A percentile compares a stretch with the other conserved stretches of the same genome.
These are phyloP conservation scores for Melieria crassipennis DNA, from an alignment of 2,888 invertebrate genomes.

Conservation along the genomic window DNA sequence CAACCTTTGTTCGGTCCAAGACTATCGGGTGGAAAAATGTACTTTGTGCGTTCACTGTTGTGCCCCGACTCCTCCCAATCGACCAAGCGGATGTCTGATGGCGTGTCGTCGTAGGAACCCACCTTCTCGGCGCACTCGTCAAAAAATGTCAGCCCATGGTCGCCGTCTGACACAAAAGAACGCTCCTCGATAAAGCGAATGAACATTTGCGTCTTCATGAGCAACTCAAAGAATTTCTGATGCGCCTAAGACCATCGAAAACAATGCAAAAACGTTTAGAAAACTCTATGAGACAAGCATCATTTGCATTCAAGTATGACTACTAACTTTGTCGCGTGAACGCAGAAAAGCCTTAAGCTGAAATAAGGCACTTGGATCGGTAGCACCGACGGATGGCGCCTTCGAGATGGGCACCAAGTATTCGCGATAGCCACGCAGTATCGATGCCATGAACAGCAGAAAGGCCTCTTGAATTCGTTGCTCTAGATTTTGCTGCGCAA, in stretches of 20 bases:
- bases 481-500: slow-evolving; percentile 80
- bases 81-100: slow-evolving; percentile 74
- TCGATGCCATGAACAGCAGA: slow-evolving; percentile 91
- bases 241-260: slow-evolving; percentile 68
- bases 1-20: slow-evolving; percentile 46
- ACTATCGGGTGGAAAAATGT: slow-evolving; percentile 92
- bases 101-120: slow-evolving; percentile 68
- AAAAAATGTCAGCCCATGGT: slow-evolving; percentile 94
- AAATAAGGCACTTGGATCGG: slow-evolving; percentile 94
- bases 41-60: slow-evolving; percentile 90
- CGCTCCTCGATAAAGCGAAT: slow-evolving; percentile 98
- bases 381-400: slow-evolving; percentile 92
- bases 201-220: slow-evolving; percentile 97
- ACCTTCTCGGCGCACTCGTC: slow-evolving; percentile 95
- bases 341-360: slow-evolving; percentile 90
- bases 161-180: slow-evolving; percentile 97
- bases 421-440: slow-evolving; percentile 88
- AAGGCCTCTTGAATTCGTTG: slow-evolving; percentile 97
- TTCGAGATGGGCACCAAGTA: slow-evolving; percentile 92
- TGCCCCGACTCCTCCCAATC: slow-evolving; percentile 86
- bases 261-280: slow-evolving; percentile 9
- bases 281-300: background rate
- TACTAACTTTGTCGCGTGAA: slow-evolving; percentile 81
- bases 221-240: slow-evolving; percentile 86
- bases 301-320: too few species aligned